A percentile compares a stretch with the other conserved stretches of the same genome.
phyloP scores from a whole-genome alignment of 1,140 invertebrate species.

The Lepidurus packardi region DNA sequence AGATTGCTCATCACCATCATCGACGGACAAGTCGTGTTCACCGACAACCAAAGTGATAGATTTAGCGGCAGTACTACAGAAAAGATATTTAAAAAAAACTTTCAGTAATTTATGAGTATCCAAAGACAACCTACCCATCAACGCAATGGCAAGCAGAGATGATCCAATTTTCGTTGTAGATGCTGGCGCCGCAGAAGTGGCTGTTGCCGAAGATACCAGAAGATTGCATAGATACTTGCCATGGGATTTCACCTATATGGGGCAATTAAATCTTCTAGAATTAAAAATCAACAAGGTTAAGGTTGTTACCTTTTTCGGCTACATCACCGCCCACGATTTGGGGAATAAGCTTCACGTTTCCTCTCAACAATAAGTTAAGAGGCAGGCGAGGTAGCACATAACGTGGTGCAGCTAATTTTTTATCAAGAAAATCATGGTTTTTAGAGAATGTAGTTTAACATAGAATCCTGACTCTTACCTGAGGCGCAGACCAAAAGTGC shows the following conservation, averaged over 20 bases:
- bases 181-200: constrained; percentile 58
- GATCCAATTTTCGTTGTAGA: constrained; percentile 52
- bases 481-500: constrained; percentile 30
- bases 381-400: constrained; percentile 31
- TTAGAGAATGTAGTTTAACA: neutral
- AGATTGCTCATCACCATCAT: constrained; percentile 38
- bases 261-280: neutral
- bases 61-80: neutral
- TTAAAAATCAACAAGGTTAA: constrained; percentile 26
- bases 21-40: constrained; percentile 39
- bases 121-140: constrained; percentile 42
- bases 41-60: constrained; percentile 40
- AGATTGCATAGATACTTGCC: constrained; percentile 28
- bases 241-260: constrained; percentile 14
- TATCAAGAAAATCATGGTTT: neutral
- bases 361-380: constrained; percentile 27
- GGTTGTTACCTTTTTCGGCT: constrained; percentile 25
- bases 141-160: constrained; percentile 62
- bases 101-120: neutral
- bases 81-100: neutral
- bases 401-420: neutral
- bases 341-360: constrained; percentile 27
- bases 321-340: constrained; percentile 33
- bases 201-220: neutral
- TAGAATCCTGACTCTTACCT: constrained; percentile 15